Conservation (phyloP, 2,113 vertebrate species). For the Andinoacara biseriatus region DNA sequence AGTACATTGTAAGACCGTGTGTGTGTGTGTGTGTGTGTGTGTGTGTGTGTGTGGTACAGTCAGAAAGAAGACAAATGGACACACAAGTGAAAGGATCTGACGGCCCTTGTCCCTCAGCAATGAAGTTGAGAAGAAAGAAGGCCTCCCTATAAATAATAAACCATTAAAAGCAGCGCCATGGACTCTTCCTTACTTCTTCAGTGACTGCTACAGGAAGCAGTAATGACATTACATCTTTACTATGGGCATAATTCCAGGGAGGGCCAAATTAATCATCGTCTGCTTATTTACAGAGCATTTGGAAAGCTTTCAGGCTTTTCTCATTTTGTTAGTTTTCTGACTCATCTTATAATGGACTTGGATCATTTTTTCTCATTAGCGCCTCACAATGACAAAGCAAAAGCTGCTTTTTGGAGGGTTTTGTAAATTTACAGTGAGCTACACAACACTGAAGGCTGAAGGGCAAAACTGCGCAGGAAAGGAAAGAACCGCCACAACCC, state of each 20-base stretch:
- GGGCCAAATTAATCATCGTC: neutral
- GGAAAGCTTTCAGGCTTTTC: neutral
- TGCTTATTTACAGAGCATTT: constrained; percentile 4
- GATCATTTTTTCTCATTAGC: neutral
- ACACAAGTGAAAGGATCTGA: constrained; percentile 50
- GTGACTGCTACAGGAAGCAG: neutral
- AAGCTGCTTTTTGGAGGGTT: neutral
- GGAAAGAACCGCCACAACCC: neutral
- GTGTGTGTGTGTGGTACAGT: neutral
- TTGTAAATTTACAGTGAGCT: neutral
- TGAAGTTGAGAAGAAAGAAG: neutral
- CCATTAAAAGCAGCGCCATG: neutral
- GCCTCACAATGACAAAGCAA: neutral
- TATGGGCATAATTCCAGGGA: neutral
- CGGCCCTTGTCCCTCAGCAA: constrained; percentile 42
- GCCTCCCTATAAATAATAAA: constrained; percentile 19
- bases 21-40: constrained; percentile 8
- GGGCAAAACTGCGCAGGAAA: neutral
- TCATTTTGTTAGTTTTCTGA: neutral
- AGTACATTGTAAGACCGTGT: constrained; percentile 16
- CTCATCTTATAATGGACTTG: neutral
- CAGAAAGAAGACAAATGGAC: constrained; percentile 36
- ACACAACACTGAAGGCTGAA: neutral
- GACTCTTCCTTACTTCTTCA: constrained; percentile 1
- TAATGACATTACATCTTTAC: neutral